phyloP scores from a whole-genome alignment of 2,888 invertebrate species.

The Frankliniella intonsa region DNA sequence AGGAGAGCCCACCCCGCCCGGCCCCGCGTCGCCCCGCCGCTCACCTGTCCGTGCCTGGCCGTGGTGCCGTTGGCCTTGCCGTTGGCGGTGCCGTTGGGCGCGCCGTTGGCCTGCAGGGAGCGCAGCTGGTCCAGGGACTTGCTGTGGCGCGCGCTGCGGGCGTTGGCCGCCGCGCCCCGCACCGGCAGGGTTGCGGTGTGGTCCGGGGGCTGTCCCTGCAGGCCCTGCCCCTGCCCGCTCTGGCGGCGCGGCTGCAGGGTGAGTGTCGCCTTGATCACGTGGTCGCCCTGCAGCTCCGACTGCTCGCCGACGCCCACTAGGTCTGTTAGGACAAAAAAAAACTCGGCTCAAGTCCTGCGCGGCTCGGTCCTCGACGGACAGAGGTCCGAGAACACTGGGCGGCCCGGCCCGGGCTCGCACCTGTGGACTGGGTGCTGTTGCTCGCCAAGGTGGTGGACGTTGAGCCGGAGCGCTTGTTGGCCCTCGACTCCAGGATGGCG shows the following conservation, averaged over 20 bases:
- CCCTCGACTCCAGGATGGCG: constrained; percentile 60
- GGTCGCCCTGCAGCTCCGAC: constrained; percentile 54
- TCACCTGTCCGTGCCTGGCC: constrained; percentile 32
- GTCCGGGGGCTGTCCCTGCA: constrained; percentile 31
- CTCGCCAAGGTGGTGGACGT: constrained; percentile 16
- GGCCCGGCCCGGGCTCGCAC: background rate
- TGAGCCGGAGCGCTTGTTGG: constrained; percentile 37
- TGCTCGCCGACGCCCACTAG: constrained; percentile 54
- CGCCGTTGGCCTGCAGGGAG: constrained; percentile 48
- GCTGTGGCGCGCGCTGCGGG: constrained; percentile 60
- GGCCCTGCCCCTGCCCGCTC: background rate
- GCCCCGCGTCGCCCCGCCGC: constrained; percentile 29
- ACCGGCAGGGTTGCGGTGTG: constrained; percentile 55
- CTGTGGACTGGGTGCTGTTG: constrained; percentile 4
- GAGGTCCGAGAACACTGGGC: too few relatives aligned
- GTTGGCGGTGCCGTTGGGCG: constrained; percentile 43
- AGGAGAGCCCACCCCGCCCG: background rate
- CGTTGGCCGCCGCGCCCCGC: constrained; percentile 49
- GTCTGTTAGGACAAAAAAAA: constrained; percentile 39
- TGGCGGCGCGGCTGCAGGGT: constrained; percentile 46
- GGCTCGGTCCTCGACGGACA: background rate
- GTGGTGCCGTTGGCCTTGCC: constrained; percentile 43
- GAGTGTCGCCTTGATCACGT: constrained; percentile 51
- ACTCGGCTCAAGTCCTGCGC: background rate
- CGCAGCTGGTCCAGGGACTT: constrained; percentile 74